Evolutionary conservation across 2,113 vertebrate species (phyloP).

Genomic region (Pelecanoides urinatrix): DNA sequence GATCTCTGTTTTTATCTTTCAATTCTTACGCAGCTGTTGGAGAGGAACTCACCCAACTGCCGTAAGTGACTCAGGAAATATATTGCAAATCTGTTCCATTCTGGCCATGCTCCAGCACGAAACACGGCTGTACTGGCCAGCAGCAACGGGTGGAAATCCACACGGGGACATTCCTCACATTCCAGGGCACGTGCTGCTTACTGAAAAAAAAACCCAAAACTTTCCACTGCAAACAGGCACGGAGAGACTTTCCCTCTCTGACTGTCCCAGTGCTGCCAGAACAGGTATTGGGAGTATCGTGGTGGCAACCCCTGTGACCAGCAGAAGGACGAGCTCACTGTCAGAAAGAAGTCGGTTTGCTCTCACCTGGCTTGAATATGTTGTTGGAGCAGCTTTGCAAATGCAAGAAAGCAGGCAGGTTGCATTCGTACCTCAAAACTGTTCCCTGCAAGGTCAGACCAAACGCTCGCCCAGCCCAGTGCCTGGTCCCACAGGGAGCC

Average conservation of each 20-base stretch:
- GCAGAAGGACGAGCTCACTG: neutral
- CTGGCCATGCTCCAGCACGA: neutral
- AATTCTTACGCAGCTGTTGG: neutral
- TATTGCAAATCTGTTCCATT: neutral
- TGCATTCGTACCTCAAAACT: fast-evolving
- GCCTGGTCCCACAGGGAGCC: neutral
- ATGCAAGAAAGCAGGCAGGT: neutral
- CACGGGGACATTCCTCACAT: constrained; percentile 34
- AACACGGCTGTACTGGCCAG: neutral
- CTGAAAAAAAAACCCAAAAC: neutral
- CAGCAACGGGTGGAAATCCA: constrained; percentile 22
- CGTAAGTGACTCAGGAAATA: neutral
- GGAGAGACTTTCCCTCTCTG: neutral
- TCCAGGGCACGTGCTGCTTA: neutral
- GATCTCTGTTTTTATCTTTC: neutral
- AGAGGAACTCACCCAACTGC: neutral
- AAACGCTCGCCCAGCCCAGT: neutral
- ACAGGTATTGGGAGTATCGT: neutral
- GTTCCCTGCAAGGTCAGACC: neutral
- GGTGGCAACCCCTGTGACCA: neutral
- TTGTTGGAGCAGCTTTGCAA: neutral
- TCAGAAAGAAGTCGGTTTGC: neutral
- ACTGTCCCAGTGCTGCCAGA: neutral
- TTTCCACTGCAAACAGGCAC: constrained; percentile 11
- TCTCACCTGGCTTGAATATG: neutral